A percentile compares a stretch with the other conserved stretches of the same genome.
Evolutionary conservation across 1,140 invertebrate species (phyloP).

Genomic region (Tetragnatha versicolor): DNA sequence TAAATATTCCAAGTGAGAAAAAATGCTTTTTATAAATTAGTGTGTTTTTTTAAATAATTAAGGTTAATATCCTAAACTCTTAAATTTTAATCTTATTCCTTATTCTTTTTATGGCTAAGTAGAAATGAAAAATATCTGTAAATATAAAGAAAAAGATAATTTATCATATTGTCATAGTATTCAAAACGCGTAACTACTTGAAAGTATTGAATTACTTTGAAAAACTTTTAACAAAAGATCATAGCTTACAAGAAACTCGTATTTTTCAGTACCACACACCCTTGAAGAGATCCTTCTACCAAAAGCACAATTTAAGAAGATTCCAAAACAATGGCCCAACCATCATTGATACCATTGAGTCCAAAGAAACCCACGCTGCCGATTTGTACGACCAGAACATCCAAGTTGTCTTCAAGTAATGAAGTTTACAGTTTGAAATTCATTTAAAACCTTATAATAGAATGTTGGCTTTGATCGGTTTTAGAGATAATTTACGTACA

Average conservation of each 20-base stretch:
- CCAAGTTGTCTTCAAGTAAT: constrained; percentile 21
- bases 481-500: no score
- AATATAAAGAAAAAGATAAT: not conserved
- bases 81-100: not conserved
- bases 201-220: not conserved
- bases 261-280: constrained; percentile 25
- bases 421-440: no score
- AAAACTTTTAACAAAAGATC: not conserved
- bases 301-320: constrained; percentile 1
- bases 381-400: constrained; percentile 33
- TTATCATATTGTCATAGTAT: no score
- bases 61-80: no score
- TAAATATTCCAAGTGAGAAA: no score
- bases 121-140: not conserved
- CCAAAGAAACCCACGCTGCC: constrained; percentile 24
- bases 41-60: no score
- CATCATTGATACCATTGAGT: not conserved
- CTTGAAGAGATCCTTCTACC: not conserved
- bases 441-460: no score
- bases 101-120: not conserved
- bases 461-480: no score
- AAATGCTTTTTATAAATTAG: no score
- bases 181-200: no score
- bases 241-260: not conserved
- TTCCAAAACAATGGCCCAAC: not conserved